These are phyloP conservation scores for Phorcus lineatus DNA, from an alignment of 2,888 invertebrate genomes.

Conservation along the genomic window DNA sequence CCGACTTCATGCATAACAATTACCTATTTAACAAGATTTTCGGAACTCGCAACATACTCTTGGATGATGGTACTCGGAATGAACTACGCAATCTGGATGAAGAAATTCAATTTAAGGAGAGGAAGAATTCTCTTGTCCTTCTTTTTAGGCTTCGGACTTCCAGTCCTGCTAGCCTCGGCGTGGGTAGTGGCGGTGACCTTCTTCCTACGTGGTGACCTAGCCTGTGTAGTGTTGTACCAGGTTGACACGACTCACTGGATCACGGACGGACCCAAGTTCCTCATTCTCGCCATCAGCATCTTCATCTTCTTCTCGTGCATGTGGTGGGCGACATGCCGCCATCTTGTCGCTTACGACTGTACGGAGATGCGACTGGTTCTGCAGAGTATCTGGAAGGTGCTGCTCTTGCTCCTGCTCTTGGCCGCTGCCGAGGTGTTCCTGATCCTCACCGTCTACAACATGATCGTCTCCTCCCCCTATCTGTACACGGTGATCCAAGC, in stretches of 20 bases:
- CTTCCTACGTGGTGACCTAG: background rate
- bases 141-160: constrained; percentile 22
- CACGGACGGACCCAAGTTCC: constrained; percentile 20
- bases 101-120: background rate
- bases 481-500: background rate
- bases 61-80: constrained; percentile 27
- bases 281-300: background rate
- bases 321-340: constrained; percentile 11
- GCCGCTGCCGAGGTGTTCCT: constrained; percentile 13
- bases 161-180: constrained; percentile 9
- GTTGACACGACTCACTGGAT: constrained; percentile 13
- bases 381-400: constrained; percentile 11
- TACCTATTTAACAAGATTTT: background rate
- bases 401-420: background rate
- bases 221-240: background rate
- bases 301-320: background rate
- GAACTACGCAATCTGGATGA: constrained; percentile 14
- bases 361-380: constrained; percentile 10
- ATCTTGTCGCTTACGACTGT: constrained; percentile 8
- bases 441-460: background rate
- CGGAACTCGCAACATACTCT: constrained; percentile 23
- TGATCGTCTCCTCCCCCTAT: background rate
- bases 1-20: constrained; percentile 6
- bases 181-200: constrained; percentile 12
- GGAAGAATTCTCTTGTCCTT: constrained; percentile 11